Evolutionary conservation across 2,888 invertebrate genomes (phyloP), one percentile per base, ranked within the genome.

Genomic region (Metopia argyrocephala): DNA sequence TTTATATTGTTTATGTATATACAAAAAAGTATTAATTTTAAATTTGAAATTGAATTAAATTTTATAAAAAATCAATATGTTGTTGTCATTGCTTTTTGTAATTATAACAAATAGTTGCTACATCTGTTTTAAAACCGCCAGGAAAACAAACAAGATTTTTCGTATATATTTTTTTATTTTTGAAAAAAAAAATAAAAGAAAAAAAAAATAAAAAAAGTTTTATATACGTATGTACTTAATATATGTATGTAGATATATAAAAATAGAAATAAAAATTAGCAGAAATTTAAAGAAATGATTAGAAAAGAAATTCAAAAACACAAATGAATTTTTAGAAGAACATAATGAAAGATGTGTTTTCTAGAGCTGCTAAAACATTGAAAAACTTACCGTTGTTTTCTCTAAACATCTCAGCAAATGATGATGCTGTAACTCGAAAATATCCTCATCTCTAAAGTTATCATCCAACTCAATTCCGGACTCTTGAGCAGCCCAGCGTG

Each of bases 361-460:
- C 46, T 2, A 21, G 15, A 1, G 38, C n/a, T n/a, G 1, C 54
- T 25, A 23, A 52, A 18, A 25, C 31, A 12, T 15, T 38, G 15
- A 52, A 46, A 18, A 59, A 78, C 93, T 92, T 91, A 96, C 98
- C 92, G 99, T 99, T 78, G 99, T 98, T 91, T 98, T 97, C 91
- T 99, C 99, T 87, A 99, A 93, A 91, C 99, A 99, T 86, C 98
- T 94, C 80, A 99, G 93, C 79, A 99, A 93, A 91, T 99, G 99
- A 91, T 99, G 99, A 91, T 99, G 99, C 91, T 99, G 99, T 91
- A 99, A 92, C 91, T 99, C 98, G 92, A 99, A 99, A 89, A 99
- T 98, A 91, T 99, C 98, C 89, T 98, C 98, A 88, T 98, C 97
- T 83, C 96, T 93, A 89, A 94, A 94, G 85, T 94, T 95, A 84